Conservation (phyloP, 1,140 invertebrate species). For the Drosophila punjabiensis region DNA sequence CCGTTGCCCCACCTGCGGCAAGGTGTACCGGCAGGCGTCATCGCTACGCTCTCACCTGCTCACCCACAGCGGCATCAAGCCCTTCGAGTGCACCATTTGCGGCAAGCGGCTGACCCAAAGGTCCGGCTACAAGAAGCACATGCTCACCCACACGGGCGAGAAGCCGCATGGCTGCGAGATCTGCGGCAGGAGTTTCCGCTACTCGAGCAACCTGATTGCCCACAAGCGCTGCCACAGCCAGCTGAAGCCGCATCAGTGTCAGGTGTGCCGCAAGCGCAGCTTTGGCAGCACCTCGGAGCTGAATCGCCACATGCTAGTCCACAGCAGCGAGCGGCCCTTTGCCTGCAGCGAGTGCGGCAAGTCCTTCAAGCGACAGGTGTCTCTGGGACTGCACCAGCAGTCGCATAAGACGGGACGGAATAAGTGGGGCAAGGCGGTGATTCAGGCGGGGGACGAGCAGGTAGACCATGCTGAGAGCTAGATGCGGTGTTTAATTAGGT, state of each 20-base stretch:
- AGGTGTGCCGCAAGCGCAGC: slow-evolving; percentile 88
- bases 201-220: slow-evolving; percentile 78
- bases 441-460: not conserved
- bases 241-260: slow-evolving; percentile 86
- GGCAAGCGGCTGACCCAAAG: slow-evolving; percentile 75
- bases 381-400: slow-evolving; percentile 17
- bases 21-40: slow-evolving; percentile 64
- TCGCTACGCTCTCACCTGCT: slow-evolving; percentile 63
- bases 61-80: slow-evolving; percentile 67
- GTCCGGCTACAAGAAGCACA: slow-evolving; percentile 76
- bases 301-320: slow-evolving; percentile 58
- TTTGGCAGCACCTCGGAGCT: slow-evolving; percentile 41
- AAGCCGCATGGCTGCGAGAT: slow-evolving; percentile 64
- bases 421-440: not conserved
- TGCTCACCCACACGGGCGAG: slow-evolving; percentile 75
- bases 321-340: slow-evolving; percentile 30
- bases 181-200: slow-evolving; percentile 60
- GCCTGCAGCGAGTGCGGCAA: slow-evolving; percentile 22
- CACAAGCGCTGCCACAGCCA: slow-evolving; percentile 88
- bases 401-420: not conserved
- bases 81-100: slow-evolving; percentile 62
- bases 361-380: slow-evolving; percentile 29
- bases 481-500: not conserved
- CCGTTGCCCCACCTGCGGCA: slow-evolving; percentile 56
- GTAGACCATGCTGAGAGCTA: not conserved